Evolutionary conservation across 2,113 vertebrate species (phyloP).

Genomic region (Myiozetetes cayanensis): DNA sequence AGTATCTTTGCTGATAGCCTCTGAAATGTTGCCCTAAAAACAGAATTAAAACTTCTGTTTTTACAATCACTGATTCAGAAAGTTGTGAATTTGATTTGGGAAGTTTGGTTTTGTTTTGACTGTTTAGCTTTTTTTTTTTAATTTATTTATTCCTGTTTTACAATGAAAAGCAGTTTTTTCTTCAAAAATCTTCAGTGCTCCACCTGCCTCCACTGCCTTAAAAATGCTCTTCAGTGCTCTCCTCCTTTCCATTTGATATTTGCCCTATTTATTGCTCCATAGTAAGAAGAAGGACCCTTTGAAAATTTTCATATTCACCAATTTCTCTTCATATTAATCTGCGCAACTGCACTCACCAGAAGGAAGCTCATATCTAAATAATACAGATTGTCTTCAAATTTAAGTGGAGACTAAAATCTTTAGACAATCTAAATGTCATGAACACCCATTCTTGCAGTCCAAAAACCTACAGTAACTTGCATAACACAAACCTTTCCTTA

Average conservation of each 20-base stretch:
- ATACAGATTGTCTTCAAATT: background rate
- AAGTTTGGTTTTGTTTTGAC: fast-evolving
- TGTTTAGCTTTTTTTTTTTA: background rate
- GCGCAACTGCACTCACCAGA: background rate
- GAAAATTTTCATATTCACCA: background rate
- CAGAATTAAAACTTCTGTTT: background rate
- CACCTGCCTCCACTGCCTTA: background rate
- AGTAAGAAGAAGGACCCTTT: background rate
- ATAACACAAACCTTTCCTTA: background rate
- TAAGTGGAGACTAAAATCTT: background rate
- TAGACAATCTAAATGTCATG: background rate
- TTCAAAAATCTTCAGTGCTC: background rate
- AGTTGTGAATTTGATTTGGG: fast-evolving
- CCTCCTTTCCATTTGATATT: background rate
- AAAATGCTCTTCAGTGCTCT: background rate
- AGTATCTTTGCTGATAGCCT: background rate
- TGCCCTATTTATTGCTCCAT: background rate
- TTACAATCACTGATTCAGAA: background rate
- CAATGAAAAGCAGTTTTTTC: background rate
- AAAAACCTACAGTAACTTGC: background rate
- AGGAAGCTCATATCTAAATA: background rate
- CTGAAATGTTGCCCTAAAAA: background rate
- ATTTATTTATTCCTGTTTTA: background rate
- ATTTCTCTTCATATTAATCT: background rate
- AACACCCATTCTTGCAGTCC: fast-evolving